Base-by-base conservation (phyloP, 2,113 vertebrate genomes). In the Glareola pratincola region DNA sequence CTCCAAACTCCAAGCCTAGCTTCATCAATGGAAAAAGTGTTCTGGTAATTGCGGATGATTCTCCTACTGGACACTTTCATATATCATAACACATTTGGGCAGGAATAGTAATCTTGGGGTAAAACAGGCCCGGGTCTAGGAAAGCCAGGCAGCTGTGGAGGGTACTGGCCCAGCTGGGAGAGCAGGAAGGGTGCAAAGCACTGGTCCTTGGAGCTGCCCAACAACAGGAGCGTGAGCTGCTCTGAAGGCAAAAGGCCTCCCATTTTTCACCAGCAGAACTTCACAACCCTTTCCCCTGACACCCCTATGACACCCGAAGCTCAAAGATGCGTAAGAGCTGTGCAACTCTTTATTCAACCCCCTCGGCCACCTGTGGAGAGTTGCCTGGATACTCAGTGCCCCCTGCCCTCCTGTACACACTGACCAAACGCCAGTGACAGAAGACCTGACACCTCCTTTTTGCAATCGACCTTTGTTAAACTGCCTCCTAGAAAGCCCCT, bases 31-130 rank as follows among this genome's bases (percentile, higher is more conserved):
- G 79, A 94, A 78, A 87, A 95, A 81, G 53, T 16, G 53, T 79
- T 90, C 75, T 85, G 77, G 91, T 91, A 94, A 96, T 94, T 97
- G 73, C 37, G 32, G 86, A 94, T 87, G 88, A 96, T 88, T 94
- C 63, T 83, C 36, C 76, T 19, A 69, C 59, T 56, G 85, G 90
- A 78, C 39, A 5, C 51, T 84, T 84, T 56, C 63, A 77, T n/a
- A 15, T 30, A 80, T 89, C 72, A 48, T 68, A 96, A 85, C 29
- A 50, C 20, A 50, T 76, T 54, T 74, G 77, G 75, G 39, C 22
- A 88, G 66, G 26, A 83, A 14, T 37, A 15, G 66, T 14, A 39
- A 17, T 16, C 62, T 27, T 66, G 62, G 67, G 26, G 37, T 37
- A 73, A 79, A 88, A 74, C 6, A 75, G 13, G 26, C 53, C 47